Percentiles rank a stretch among this genome's conserved stretches.
phyloP scores from a whole-genome alignment of 2,113 vertebrate genomes.

The Corythoichthys intestinalis region DNA sequence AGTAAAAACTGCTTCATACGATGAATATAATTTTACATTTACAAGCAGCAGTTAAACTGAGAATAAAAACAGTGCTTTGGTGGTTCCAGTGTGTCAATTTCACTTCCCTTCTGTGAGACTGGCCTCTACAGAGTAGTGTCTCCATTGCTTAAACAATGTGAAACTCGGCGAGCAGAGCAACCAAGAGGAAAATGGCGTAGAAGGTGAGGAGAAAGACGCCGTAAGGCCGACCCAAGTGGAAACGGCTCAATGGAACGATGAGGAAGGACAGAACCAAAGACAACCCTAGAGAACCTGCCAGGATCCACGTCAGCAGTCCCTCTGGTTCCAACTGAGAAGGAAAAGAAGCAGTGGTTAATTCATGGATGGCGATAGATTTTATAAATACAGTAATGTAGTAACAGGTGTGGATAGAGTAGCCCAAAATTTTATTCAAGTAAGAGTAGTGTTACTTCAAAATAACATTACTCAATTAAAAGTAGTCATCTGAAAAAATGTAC shows the following conservation, averaged over 20 bases:
- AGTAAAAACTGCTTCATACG: conserved; percentile 18
- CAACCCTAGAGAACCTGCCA: conserved; percentile 83
- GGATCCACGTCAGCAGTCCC: conserved; percentile 85
- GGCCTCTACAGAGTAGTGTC: conserved; percentile 5
- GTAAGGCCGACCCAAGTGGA: conserved; percentile 76
- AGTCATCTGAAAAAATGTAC: too few relatives aligned
- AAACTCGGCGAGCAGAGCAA: conserved; percentile 91
- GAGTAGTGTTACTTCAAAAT: too few relatives aligned
- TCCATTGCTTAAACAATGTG: conserved; percentile 62
- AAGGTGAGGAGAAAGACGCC: conserved; percentile 82
- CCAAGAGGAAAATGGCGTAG: conserved; percentile 78
- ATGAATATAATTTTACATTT: conserved; percentile 4
- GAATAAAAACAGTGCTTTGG: conserved; percentile 25
- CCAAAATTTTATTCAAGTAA: too few relatives aligned
- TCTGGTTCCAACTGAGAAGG: conserved; percentile 79
- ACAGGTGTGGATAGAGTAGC: too few relatives aligned
- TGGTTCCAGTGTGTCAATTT: conserved; percentile 16
- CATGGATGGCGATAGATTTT: too few relatives aligned
- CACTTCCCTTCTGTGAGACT: conserved; percentile 8
- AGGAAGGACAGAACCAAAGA: conserved; percentile 87
- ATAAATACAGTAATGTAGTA: too few relatives aligned
- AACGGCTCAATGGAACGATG: conserved; percentile 79
- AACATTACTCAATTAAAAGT: too few relatives aligned
- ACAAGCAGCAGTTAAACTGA: background rate
- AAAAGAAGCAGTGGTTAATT: background rate